Evolutionary conservation across 2,113 vertebrate species (phyloP).

Genomic region (Rallus limicola): DNA sequence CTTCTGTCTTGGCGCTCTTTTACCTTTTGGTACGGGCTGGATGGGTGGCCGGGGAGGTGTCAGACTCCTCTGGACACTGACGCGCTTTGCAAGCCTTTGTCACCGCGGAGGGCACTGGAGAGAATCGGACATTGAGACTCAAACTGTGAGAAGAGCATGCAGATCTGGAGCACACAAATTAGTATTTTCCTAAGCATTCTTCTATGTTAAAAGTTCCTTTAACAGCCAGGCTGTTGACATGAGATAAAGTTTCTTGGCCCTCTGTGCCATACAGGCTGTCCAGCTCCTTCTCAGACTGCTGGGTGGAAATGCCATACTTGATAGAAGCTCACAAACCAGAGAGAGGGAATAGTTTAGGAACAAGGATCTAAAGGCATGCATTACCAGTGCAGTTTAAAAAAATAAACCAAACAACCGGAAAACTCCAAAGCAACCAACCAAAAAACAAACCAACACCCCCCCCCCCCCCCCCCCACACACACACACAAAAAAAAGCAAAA

Average conservation of each 20-base stretch:
- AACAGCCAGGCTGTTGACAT: rapidly evolving
- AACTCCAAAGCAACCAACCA: no score
- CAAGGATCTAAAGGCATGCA: background rate
- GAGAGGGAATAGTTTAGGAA: background rate
- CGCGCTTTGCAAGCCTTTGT: background rate
- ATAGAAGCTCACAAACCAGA: background rate
- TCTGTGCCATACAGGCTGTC: background rate
- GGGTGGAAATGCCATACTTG: background rate
- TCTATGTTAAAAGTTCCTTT: background rate
- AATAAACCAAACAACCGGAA: no score
- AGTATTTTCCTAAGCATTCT: background rate
- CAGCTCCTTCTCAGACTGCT: background rate
- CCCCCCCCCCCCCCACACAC: no score
- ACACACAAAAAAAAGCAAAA: no score
- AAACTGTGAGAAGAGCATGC: background rate
- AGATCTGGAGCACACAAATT: background rate
- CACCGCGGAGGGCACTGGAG: background rate
- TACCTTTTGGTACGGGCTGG: background rate
- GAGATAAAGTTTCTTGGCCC: background rate
- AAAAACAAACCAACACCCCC: rapidly evolving
- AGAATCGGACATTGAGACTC: background rate
- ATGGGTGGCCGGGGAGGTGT: no score
- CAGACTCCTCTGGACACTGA: background rate
- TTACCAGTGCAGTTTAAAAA: background rate
- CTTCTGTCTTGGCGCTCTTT: background rate